Evolutionary conservation across 2,113 vertebrate species (phyloP).

Genomic region (Emydocephalus ijimae): DNA sequence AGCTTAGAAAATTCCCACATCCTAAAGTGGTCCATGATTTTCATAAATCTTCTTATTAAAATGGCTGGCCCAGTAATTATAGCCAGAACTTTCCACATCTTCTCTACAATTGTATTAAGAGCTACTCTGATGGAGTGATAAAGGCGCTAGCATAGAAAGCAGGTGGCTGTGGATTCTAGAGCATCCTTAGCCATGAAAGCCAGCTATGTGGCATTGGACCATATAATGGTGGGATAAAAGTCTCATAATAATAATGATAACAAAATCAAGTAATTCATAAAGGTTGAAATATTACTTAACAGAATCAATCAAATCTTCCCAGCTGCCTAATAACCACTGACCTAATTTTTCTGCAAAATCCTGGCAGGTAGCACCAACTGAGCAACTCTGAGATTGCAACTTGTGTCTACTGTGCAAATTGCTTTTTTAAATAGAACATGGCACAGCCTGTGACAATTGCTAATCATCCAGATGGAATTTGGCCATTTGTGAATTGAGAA

Average conservation of each 20-base stretch:
- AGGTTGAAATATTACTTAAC: not conserved
- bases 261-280: not conserved
- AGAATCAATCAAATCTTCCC: constrained; percentile 13
- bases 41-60: not conserved
- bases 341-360: not conserved
- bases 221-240: not conserved
- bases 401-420: constrained; percentile 5
- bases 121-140: not conserved
- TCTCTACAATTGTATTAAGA: not conserved
- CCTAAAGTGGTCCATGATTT: not conserved
- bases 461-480: not conserved
- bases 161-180: not conserved
- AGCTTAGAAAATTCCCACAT: not conserved
- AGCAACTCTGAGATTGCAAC: not conserved
- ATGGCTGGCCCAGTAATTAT: not conserved
- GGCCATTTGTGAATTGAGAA: not conserved
- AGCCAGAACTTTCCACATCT: not conserved
- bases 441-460: not conserved
- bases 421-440: constrained; percentile 1
- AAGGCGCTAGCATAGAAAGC: not conserved
- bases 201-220: not conserved
- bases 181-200: not conserved
- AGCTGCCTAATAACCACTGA: not conserved
- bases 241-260: not conserved
- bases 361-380: constrained; percentile 1